Evolutionary conservation across 1,140 invertebrate genomes (phyloP).

Genomic region (Drosophila littoralis): DNA sequence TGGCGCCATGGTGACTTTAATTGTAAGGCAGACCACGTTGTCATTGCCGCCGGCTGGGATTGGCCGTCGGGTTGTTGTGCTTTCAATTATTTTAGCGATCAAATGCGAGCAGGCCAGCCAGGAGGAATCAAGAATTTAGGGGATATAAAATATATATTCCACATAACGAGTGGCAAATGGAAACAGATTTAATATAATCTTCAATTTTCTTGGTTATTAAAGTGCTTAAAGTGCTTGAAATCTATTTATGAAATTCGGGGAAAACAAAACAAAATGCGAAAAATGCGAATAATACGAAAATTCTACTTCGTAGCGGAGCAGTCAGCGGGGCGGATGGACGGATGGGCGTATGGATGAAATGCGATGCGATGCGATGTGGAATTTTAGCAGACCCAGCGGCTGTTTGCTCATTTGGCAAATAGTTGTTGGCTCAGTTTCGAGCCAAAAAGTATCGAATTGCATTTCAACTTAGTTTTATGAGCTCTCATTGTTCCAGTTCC

Average conservation of each 20-base stretch:
- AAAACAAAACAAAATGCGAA: slow-evolving; percentile 9
- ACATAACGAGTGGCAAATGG: neutral
- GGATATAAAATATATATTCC: neutral
- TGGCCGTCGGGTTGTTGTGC: slow-evolving; percentile 16
- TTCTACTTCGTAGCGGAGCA: slow-evolving; percentile 10
- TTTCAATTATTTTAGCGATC: slow-evolving; percentile 22
- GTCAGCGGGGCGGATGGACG: neutral
- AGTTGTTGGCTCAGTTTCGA: slow-evolving; percentile 22
- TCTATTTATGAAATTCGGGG: slow-evolving; percentile 7
- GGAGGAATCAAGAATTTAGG: neutral
- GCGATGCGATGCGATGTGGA: neutral
- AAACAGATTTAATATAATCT: slow-evolving; percentile 3
- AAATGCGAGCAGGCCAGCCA: slow-evolving; percentile 3
- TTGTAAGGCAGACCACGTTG: slow-evolving; percentile 46
- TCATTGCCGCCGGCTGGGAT: slow-evolving; percentile 27
- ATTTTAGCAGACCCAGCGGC: slow-evolving; percentile 6
- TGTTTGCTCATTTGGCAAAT: slow-evolving; percentile 50
- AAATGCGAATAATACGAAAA: neutral
- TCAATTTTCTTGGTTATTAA: slow-evolving; percentile 11
- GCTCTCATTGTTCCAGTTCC: slow-evolving; percentile 21
- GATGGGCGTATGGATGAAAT: neutral
- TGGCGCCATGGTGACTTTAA: slow-evolving; percentile 38
- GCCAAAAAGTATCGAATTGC: slow-evolving; percentile 38
- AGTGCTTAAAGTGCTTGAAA: slow-evolving; percentile 30
- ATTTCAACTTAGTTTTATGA: slow-evolving; percentile 45